A percentile compares a stretch with the other conserved stretches of the same genome.
Conservation (phyloP, 2,113 vertebrate genomes). For the Corvus hawaiiensis region DNA sequence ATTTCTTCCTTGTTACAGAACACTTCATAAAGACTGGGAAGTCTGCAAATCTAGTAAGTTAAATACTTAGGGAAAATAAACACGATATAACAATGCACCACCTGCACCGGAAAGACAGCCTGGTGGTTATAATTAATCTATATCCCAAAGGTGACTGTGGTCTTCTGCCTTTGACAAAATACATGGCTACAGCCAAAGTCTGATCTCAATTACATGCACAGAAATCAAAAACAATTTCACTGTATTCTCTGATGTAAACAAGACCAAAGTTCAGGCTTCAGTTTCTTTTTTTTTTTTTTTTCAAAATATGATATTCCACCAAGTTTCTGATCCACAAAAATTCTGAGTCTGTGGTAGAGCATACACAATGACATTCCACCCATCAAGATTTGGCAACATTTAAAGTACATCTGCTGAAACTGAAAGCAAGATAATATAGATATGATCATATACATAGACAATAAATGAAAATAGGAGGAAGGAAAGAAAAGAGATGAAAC, state of each 20-base stretch:
- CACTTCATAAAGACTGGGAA: not conserved
- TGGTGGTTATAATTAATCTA: conserved; percentile 4
- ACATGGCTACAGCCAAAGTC: not conserved
- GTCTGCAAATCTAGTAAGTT: not conserved
- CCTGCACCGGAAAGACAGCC: conserved; percentile 40
- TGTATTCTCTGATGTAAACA: not conserved
- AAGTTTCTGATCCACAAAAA: not conserved
- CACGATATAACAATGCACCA: not conserved
- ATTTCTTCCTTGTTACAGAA: not conserved
- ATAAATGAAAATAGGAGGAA: not conserved
- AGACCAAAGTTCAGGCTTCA: not conserved
- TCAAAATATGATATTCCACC: not conserved
- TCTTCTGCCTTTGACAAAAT: conserved; percentile 4
- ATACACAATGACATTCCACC: not conserved
- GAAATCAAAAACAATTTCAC: not conserved
- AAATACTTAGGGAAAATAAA: not conserved
- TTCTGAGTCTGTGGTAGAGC: not conserved
- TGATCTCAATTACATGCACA: not conserved
- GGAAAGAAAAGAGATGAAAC: not conserved
- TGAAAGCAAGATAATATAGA: not conserved
- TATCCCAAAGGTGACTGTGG: not conserved
- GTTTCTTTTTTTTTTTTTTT: not conserved
- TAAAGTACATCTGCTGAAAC: not conserved
- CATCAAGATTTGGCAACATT: not conserved
- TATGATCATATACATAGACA: not conserved